These are phyloP conservation scores for Pterocles burchelli DNA, from an alignment of 2,113 vertebrate species.

Conservation along the genomic window DNA sequence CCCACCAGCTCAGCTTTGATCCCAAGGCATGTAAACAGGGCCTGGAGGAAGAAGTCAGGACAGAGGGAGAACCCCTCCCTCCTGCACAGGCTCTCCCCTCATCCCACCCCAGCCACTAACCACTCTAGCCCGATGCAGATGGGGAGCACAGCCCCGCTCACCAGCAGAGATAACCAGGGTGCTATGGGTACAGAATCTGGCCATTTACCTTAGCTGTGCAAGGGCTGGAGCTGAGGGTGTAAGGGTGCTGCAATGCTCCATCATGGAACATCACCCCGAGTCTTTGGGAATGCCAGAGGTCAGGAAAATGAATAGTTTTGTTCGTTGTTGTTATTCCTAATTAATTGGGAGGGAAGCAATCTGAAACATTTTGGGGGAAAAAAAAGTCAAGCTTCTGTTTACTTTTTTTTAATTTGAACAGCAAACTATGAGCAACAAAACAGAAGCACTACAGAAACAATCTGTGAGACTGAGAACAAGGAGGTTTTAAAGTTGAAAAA, in stretches of 20 bases:
- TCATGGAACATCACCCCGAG: not conserved
- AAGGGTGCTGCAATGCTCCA: not conserved
- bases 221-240: not conserved
- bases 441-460: not conserved
- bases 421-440: not conserved
- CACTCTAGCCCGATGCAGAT: accelerated
- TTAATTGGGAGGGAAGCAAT: not conserved
- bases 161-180: not conserved
- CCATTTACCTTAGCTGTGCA: not conserved
- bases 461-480: not conserved
- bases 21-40: not conserved
- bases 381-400: not conserved
- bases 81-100: not conserved
- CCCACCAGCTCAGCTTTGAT: not conserved
- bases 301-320: not conserved
- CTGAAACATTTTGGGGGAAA: not conserved
- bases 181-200: not conserved
- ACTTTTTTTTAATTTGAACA: not conserved
- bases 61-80: not conserved
- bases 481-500: not conserved
- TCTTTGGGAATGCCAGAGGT: not conserved
- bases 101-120: not conserved
- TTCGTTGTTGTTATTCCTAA: not conserved
- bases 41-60: not conserved
- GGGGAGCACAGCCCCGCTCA: not conserved